These are phyloP conservation scores for Arizona elegans DNA, from an alignment of 2,113 vertebrate genomes.

Conservation along the genomic window DNA sequence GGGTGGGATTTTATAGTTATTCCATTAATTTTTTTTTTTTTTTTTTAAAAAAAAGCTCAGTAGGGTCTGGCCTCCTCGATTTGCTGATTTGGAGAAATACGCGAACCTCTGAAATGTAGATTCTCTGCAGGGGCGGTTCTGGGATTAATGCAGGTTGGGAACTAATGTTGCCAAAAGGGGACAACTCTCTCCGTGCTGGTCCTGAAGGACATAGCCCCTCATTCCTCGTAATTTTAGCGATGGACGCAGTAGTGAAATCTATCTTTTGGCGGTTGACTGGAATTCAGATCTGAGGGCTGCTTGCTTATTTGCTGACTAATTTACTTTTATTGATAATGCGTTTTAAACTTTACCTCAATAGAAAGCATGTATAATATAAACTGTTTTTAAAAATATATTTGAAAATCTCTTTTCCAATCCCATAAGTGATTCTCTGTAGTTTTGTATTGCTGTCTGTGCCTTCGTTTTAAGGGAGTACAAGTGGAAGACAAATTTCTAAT, in stretches of 20 bases:
- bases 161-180: neutral
- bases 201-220: too few relatives aligned
- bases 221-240: neutral
- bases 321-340: neutral
- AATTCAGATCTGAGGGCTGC: neutral
- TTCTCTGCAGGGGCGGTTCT: neutral
- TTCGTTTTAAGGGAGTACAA: neutral
- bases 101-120: neutral
- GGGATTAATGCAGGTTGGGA: neutral
- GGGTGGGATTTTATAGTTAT: neutral
- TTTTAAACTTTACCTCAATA: neutral
- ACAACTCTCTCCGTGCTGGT: neutral
- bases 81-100: neutral
- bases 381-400: neutral
- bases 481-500: neutral
- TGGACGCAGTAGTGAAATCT: neutral
- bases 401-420: neutral
- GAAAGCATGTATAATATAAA: neutral
- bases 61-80: neutral
- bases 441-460: neutral
- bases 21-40: neutral
- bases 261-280: neutral
- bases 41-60: neutral
- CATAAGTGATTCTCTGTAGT: neutral
- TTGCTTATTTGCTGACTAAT: neutral